phyloP scores from a whole-genome alignment of 2,113 vertebrate genomes.

The Rissa tridactyla region DNA sequence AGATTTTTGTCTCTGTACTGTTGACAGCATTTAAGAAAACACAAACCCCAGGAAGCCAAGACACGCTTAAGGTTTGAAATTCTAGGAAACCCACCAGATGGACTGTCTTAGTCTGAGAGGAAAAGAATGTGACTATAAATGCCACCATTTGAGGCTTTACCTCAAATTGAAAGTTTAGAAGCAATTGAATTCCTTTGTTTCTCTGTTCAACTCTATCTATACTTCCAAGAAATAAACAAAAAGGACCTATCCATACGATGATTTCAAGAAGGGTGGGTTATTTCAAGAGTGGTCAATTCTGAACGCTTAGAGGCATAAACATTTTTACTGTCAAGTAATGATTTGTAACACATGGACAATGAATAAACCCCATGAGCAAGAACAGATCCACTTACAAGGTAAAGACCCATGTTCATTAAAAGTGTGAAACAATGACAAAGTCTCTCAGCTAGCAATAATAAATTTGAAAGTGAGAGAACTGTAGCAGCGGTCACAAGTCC shows the following conservation, averaged over 20 bases:
- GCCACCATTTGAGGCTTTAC: background rate
- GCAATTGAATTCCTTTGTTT: background rate
- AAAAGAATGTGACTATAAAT: background rate
- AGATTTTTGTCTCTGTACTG: background rate
- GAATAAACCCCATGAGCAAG: background rate
- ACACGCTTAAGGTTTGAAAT: background rate
- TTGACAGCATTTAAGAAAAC: background rate
- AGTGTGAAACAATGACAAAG: background rate
- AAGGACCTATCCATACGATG: background rate
- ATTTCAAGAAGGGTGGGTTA: background rate
- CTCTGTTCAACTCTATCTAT: background rate
- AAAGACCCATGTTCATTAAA: background rate
- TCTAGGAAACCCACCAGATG: background rate
- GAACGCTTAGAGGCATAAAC: background rate
- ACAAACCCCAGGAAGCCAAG: background rate
- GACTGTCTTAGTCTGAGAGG: background rate
- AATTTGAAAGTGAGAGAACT: background rate
- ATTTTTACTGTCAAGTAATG: background rate
- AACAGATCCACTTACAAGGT: background rate
- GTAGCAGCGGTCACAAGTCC: background rate
- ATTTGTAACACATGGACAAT: background rate
- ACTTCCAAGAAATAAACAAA: background rate
- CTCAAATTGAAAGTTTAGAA: background rate
- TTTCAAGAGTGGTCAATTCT: background rate
- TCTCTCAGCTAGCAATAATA: background rate